Evolutionary conservation across 2,113 vertebrate species (phyloP).

Genomic region (Pongo abelii): DNA sequence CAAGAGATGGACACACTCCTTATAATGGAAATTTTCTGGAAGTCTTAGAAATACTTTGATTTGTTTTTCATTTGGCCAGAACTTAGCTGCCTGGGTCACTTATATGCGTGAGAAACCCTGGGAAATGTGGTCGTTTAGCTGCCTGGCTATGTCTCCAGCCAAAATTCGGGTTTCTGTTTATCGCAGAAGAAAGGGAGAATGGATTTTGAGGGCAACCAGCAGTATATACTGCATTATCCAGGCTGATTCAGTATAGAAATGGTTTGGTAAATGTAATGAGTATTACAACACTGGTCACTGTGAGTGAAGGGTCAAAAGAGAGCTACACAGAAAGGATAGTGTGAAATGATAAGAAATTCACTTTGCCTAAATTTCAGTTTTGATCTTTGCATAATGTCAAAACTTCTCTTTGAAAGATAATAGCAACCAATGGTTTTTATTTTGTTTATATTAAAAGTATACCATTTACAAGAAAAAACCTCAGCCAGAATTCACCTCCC

Average conservation of each 20-base stretch:
- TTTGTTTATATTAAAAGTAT: neutral
- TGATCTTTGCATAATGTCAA: neutral
- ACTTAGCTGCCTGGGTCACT: neutral
- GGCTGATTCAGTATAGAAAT: neutral
- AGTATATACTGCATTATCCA: neutral
- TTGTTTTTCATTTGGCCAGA: neutral
- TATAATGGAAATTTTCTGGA: neutral
- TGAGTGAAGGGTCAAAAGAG: neutral
- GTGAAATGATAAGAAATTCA: constrained; percentile 39
- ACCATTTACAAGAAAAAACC: neutral
- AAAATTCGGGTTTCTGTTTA: neutral
- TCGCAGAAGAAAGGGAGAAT: neutral
- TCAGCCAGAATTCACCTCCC: neutral
- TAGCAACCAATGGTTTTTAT: neutral
- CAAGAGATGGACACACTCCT: neutral
- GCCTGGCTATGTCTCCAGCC: neutral
- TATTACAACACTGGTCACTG: neutral
- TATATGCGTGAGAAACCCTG: neutral
- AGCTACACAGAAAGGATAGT: neutral
- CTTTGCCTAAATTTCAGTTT: constrained; percentile 44
- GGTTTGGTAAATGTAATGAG: neutral
- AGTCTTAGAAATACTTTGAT: neutral
- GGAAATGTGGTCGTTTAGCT: neutral
- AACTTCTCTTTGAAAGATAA: neutral
- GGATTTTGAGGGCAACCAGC: neutral